A percentile compares a stretch with the other conserved stretches of the same genome.
Conservation (phyloP, 2,113 vertebrate species). For the Grammomys dolichurus region DNA sequence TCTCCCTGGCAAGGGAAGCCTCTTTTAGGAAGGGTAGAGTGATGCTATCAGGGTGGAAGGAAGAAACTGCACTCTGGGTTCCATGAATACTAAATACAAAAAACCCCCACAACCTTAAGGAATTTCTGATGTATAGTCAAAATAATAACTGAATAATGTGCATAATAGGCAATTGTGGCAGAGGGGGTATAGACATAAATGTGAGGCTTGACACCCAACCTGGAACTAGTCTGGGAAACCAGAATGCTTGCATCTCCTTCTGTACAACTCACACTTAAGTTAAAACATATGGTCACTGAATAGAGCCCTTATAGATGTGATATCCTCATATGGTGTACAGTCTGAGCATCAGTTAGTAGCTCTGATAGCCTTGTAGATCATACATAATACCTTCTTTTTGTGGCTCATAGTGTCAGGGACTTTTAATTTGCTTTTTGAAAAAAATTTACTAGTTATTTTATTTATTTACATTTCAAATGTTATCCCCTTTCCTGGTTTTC, state of each 20-base stretch:
- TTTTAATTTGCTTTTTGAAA: too few species aligned
- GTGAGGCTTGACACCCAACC: neutral
- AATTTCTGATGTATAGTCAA: neutral
- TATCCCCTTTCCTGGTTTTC: too few species aligned
- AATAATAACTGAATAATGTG: neutral
- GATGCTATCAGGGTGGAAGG: neutral
- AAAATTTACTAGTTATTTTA: too few species aligned
- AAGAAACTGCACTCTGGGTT: neutral
- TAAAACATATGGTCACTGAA: neutral
- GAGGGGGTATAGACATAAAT: neutral
- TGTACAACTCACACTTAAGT: neutral
- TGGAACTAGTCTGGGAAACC: neutral
- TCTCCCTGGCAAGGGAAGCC: neutral
- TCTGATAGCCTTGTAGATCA: neutral
- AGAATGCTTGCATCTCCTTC: neutral
- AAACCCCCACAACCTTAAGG: constrained; percentile 17
- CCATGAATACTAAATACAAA: neutral
- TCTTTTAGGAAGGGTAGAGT: constrained; percentile 28
- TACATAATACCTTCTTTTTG: neutral
- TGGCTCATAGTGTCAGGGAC: too few species aligned
- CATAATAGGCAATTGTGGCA: neutral
- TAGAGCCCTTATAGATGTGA: neutral
- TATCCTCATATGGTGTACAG: neutral
- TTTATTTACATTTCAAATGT: too few species aligned
- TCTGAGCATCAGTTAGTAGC: neutral